Evolutionary conservation across 1,140 invertebrate genomes (phyloP).

Genomic region (Drosophila orosa): DNA sequence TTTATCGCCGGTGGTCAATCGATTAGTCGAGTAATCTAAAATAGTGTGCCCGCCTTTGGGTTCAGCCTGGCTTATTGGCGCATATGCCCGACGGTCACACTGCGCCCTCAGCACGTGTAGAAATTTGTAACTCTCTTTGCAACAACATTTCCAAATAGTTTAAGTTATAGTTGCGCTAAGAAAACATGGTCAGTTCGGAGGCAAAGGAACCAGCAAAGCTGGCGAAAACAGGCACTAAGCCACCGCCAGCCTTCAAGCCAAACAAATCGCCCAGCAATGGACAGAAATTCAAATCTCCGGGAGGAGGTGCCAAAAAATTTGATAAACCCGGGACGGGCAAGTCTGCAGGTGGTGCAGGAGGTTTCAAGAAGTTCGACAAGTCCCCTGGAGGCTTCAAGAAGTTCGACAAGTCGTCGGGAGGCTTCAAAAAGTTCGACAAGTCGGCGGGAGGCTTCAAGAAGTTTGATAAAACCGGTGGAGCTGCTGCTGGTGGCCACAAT

Average conservation of each 20-base stretch:
- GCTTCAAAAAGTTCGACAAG: conserved; percentile 21
- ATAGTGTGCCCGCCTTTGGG: neutral
- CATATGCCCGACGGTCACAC: conserved; percentile 13
- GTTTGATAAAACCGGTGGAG: conserved; percentile 5
- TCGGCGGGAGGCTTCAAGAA: conserved; percentile 1
- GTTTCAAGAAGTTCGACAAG: conserved; percentile 21
- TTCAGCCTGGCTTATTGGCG: too few species aligned
- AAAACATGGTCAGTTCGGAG: conserved; percentile 40
- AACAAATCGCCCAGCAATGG: conserved; percentile 11
- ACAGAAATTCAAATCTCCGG: conserved; percentile 24
- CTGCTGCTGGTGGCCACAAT: conserved; percentile 8
- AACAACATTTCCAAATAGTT: conserved; percentile 24
- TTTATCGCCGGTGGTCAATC: conserved; percentile 1
- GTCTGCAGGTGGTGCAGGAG: too few species aligned
- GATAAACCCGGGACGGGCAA: conserved; percentile 15
- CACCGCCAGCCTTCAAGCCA: conserved; percentile 17
- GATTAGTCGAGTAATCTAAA: neutral
- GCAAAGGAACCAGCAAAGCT: conserved; percentile 29
- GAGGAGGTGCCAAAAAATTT: conserved; percentile 12
- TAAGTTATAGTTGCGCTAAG: conserved; percentile 2
- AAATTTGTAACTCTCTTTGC: neutral
- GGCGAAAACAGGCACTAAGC: conserved; percentile 6
- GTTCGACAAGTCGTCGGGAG: conserved; percentile 15
- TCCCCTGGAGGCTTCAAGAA: conserved; percentile 9
- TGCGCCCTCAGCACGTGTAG: conserved; percentile 36